A percentile compares a stretch with the other conserved stretches of the same genome.
Evolutionary conservation across 2,888 invertebrate species (phyloP).

Genomic region (Aphidius colemani): DNA sequence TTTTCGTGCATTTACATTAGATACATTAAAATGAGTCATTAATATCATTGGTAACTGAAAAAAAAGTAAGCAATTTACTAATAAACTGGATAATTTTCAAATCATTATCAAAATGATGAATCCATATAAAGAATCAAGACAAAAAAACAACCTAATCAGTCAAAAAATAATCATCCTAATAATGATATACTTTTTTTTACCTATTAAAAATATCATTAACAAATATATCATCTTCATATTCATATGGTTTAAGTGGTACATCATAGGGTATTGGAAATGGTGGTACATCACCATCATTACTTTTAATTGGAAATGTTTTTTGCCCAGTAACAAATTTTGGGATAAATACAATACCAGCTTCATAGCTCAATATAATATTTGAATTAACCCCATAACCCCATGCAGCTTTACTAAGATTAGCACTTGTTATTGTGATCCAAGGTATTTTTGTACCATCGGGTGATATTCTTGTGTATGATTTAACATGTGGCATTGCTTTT

Average conservation of each 20-base stretch:
- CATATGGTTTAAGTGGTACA: constrained; percentile 78
- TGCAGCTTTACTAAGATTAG: constrained; percentile 95
- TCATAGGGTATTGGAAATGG: constrained; percentile 80
- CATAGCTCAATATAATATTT: constrained; percentile 79
- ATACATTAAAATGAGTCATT: no score
- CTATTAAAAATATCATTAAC: constrained; percentile 57
- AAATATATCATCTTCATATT: constrained; percentile 73
- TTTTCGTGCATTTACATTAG: no score
- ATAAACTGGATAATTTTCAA: no score
- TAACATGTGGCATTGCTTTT: constrained; percentile 93
- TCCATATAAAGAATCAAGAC: no score
- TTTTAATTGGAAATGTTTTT: no score
- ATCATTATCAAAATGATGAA: no score
- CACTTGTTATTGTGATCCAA: constrained; percentile 89
- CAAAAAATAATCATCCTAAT: no score
- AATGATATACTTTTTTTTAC: no score
- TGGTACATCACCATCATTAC: no score
- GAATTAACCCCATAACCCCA: constrained; percentile 71
- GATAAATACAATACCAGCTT: constrained; percentile 87
- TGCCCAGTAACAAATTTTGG: constrained; percentile 66
- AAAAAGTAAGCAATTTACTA: no score
- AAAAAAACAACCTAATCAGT: no score
- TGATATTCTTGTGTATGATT: constrained; percentile 81
- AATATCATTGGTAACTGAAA: no score
- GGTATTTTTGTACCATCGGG: constrained; percentile 71